phyloP scores from a whole-genome alignment of 2,113 vertebrate species.

The Burhinus oedicnemus region DNA sequence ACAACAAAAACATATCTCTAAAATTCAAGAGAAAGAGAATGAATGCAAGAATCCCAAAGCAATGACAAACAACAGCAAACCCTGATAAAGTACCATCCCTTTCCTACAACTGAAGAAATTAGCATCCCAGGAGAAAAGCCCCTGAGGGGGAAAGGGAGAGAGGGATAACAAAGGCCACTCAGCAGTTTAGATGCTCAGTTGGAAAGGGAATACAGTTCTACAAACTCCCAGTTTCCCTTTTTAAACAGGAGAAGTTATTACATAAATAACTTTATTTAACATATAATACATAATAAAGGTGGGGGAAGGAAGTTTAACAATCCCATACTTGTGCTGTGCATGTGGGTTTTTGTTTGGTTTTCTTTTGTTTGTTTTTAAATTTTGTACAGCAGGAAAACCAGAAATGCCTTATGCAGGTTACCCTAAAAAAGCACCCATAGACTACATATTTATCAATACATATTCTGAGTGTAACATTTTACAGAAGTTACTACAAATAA shows the following conservation, averaged over 20 bases:
- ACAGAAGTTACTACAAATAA: not conserved
- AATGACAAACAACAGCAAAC: not conserved
- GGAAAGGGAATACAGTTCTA: not conserved
- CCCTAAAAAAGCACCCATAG: not conserved
- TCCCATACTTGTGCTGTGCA: not conserved
- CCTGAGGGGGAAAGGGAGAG: not conserved
- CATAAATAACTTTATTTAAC: not conserved
- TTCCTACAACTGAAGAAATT: not conserved
- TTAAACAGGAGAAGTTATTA: not conserved
- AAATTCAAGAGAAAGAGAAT: not conserved
- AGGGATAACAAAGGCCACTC: not conserved
- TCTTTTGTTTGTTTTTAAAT: not conserved
- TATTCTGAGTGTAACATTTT: too few relatives aligned
- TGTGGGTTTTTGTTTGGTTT: not conserved
- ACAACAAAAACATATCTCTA: not conserved
- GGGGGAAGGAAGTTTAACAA: not conserved
- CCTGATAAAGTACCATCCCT: not conserved
- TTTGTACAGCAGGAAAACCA: not conserved
- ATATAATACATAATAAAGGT: not conserved
- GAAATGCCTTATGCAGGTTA: not conserved
- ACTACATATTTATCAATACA: not conserved
- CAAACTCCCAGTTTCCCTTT: not conserved
- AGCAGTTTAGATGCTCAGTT: not conserved
- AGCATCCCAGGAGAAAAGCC: not conserved
- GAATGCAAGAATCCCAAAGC: not conserved